Evolutionary conservation across 2,797 vertebrate species (phyloP).

Genomic region (Tapera naevia): DNA sequence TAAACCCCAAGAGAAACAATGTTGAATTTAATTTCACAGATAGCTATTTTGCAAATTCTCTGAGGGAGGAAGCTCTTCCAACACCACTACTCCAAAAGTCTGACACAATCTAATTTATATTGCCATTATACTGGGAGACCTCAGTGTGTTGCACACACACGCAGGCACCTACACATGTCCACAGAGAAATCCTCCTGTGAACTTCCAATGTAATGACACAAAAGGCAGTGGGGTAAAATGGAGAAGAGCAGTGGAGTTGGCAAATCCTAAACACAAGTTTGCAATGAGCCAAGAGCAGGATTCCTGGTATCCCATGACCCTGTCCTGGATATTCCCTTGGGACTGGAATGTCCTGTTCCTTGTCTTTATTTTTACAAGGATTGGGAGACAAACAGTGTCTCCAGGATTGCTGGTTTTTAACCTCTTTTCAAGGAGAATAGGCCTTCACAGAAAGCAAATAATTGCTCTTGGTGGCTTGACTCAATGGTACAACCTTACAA

Average conservation of each 20-base stretch:
- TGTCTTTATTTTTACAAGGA: not conserved
- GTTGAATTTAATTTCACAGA: slow-evolving; percentile 63
- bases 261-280: not conserved
- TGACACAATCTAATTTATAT: slow-evolving; percentile 23
- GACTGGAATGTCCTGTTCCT: not conserved
- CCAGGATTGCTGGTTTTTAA: not conserved
- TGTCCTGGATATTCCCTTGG: not conserved
- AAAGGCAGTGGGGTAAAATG: not conserved
- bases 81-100: not conserved
- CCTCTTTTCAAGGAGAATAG: not conserved
- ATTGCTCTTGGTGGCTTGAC: not conserved
- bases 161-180: not conserved
- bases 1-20: slow-evolving; percentile 29
- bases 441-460: not conserved
- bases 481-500: not conserved
- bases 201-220: not conserved
- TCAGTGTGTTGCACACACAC: not conserved
- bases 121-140: not conserved
- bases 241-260: not conserved
- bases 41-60: slow-evolving; percentile 27
- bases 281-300: not conserved
- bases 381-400: not conserved
- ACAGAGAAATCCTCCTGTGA: not conserved
- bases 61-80: slow-evolving; percentile 27
- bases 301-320: not conserved